Conservation (phyloP, 2,888 invertebrate species). For the Agonopterix heracliana region DNA sequence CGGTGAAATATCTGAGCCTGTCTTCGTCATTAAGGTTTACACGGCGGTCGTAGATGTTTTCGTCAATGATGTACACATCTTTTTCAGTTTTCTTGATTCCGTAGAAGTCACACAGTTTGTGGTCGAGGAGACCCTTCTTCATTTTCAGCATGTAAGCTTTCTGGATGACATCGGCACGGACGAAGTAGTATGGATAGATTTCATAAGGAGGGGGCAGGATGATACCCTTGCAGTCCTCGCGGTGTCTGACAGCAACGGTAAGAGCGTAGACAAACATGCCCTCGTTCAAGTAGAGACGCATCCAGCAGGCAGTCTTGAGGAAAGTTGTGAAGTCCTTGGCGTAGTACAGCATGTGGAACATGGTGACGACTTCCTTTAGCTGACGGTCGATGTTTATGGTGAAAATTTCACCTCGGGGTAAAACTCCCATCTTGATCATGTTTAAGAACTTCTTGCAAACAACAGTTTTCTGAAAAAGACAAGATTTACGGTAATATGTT, state of each 20-base stretch:
- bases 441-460: conserved; percentile 76
- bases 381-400: conserved; percentile 67
- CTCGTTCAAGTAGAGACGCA: conserved; percentile 71
- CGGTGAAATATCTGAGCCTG: conserved; percentile 78
- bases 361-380: conserved; percentile 63
- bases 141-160: conserved; percentile 70
- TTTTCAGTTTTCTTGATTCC: conserved; percentile 69
- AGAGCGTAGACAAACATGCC: conserved; percentile 76
- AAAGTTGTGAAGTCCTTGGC: conserved; percentile 72
- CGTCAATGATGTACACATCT: conserved; percentile 77
- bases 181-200: conserved; percentile 80
- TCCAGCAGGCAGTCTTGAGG: conserved; percentile 68
- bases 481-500: neutral
- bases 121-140: conserved; percentile 60
- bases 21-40: conserved; percentile 72
- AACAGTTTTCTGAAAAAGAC: conserved; percentile 65
- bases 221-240: conserved; percentile 66
- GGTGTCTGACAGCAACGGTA: conserved; percentile 69
- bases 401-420: conserved; percentile 75
- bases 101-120: conserved; percentile 68
- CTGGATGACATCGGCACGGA: conserved; percentile 80
- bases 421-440: conserved; percentile 66
- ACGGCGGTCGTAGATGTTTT: conserved; percentile 79
- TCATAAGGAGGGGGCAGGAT: conserved; percentile 76
- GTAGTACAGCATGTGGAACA: conserved; percentile 73